Conservation (phyloP, 92 coral and sea anemone genomes). For the Micromussa lordhowensis region DNA sequence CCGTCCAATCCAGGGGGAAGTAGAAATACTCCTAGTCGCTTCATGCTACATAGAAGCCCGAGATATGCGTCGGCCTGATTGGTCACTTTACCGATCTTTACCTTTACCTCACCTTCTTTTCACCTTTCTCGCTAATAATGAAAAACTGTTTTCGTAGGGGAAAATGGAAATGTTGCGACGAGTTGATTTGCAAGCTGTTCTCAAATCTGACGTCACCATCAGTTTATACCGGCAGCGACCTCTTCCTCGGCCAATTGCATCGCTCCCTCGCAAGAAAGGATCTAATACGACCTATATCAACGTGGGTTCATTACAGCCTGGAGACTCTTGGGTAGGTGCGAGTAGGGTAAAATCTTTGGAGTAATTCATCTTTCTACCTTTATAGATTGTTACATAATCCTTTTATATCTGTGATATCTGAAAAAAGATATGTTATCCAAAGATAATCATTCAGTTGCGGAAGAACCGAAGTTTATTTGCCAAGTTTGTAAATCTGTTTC, state of each 20-base stretch:
- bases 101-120: too few relatives aligned
- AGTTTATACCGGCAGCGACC: conserved; percentile 48
- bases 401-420: too few relatives aligned
- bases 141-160: conserved; percentile 48
- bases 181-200: conserved; percentile 57
- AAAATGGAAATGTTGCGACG: conserved; percentile 84
- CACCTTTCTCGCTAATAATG: neutral
- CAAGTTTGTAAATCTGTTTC: too few relatives aligned
- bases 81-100: too few relatives aligned
- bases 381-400: too few relatives aligned
- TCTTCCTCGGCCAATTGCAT: conserved; percentile 67
- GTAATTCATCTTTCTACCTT: neutral
- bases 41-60: too few relatives aligned
- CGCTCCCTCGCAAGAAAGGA: conserved; percentile 53
- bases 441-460: neutral
- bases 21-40: too few relatives aligned
- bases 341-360: neutral
- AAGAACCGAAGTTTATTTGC: too few relatives aligned
- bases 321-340: conserved; percentile 79
- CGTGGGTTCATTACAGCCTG: conserved; percentile 74
- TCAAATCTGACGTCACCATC: conserved; percentile 47
- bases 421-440: neutral
- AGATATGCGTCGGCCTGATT: too few relatives aligned
- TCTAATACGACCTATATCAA: conserved; percentile 55
- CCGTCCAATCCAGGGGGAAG: too few relatives aligned